Percentiles rank a stretch among this genome's conserved stretches.
phyloP scores from a whole-genome alignment of 1,140 invertebrate species.

The Hyphantria cunea region DNA sequence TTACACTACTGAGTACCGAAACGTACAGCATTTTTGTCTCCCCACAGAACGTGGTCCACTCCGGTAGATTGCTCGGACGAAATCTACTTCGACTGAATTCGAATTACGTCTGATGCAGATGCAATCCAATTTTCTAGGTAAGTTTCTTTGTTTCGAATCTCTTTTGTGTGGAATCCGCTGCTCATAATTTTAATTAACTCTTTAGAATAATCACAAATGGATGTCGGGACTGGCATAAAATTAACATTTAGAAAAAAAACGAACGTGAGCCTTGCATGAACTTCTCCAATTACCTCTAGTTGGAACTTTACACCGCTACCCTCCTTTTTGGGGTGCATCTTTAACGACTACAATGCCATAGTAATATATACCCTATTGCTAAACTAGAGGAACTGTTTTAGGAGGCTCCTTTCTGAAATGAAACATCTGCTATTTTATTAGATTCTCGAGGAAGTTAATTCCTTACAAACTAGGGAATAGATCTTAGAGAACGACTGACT shows the following conservation, averaged over 20 bases:
- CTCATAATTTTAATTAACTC: too few relatives aligned
- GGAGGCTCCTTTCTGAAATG: not conserved
- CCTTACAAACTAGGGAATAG: constrained; percentile 21
- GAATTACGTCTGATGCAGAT: too few relatives aligned
- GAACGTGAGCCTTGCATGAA: constrained; percentile 17
- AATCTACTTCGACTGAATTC: too few relatives aligned
- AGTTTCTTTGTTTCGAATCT: too few relatives aligned
- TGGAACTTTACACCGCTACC: constrained; percentile 26
- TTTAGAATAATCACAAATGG: too few relatives aligned
- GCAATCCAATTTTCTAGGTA: too few relatives aligned
- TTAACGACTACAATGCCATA: not conserved
- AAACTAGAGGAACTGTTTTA: not conserved
- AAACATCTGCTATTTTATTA: constrained; percentile 21
- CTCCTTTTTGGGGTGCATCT: constrained; percentile 34
- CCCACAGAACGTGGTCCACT: too few relatives aligned
- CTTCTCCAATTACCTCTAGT: constrained; percentile 26
- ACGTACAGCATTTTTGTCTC: too few relatives aligned
- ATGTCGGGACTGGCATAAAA: constrained; percentile 2
- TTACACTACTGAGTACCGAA: too few relatives aligned
- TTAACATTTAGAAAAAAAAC: constrained; percentile 15
- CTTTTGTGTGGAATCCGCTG: too few relatives aligned
- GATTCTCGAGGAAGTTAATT: constrained; percentile 21
- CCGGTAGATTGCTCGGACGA: too few relatives aligned
- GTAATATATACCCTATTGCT: not conserved
- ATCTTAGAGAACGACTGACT: constrained; percentile 10